A percentile compares a stretch with the other conserved stretches of the same genome.
These are phyloP conservation scores for Enhydra lutris DNA, from an alignment of 2,113 vertebrate species.

Conservation along the genomic window DNA sequence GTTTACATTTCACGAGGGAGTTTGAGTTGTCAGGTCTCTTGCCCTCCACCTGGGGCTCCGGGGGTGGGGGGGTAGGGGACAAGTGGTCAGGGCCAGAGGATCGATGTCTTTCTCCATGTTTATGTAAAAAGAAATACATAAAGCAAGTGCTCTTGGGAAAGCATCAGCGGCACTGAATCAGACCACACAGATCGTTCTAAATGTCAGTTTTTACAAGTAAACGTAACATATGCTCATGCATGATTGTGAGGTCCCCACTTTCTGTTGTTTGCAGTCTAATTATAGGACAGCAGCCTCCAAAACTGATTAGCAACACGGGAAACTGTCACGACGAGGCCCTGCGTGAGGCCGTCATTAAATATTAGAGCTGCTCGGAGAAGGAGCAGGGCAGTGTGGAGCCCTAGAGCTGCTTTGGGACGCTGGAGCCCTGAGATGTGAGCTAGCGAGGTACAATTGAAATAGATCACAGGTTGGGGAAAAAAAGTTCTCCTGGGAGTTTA, in stretches of 20 bases:
- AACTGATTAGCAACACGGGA: not conserved
- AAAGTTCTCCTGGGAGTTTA: not conserved
- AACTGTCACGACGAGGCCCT: not conserved
- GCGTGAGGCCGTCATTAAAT: not conserved
- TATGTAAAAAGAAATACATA: not conserved
- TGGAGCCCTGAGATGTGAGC: not conserved
- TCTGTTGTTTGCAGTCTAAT: not conserved
- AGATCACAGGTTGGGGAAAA: not conserved
- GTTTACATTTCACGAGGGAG: not conserved
- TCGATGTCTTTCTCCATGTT: not conserved
- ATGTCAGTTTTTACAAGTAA: not conserved
- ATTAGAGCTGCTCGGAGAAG: not conserved
- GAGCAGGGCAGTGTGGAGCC: fast-evolving
- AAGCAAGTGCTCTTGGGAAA: not conserved
- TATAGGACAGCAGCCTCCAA: not conserved
- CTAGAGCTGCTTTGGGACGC: not conserved
- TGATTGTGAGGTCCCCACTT: not conserved
- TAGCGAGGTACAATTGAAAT: not conserved
- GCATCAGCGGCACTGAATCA: not conserved
- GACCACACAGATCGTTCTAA: not conserved
- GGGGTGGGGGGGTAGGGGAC: not conserved
- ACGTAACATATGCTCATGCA: not conserved
- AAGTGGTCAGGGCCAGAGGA: not conserved
- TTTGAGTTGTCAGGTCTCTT: not conserved
- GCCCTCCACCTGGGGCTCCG: not conserved